Base-by-base conservation (phyloP, 2,797 vertebrate species). In the Chaetophractus vellerosus region DNA sequence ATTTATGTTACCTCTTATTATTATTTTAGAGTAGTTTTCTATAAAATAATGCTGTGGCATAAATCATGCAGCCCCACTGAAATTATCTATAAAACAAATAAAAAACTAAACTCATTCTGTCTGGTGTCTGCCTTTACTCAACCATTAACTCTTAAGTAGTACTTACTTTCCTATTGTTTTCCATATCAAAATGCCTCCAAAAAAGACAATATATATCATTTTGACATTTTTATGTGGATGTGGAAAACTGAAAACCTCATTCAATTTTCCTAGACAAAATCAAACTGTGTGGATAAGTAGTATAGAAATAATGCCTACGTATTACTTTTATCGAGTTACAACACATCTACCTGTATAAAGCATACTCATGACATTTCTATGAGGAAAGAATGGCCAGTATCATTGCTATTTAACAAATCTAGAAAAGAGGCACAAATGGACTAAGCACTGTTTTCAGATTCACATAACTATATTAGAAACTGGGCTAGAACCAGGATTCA, bases 221-320 rank as follows among this genome's bases (percentile, higher is more conserved):
- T 31, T 90, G 52, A 85, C 66, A 88, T 52, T 64, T 93, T 81
- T 91, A 87, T 63, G n/a, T 84, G 31, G 57, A 26, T 57, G 33
- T 93, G 45, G n/a, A 76, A 90, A 94, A 80, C 21, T 18, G 52
- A 94, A 95, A 96, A 45, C 9, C 4, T 87, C 55, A 88, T 71
- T 94, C 33, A 52, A 16, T 80, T 93, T 92, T 76, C 23, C 45
- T 69, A 33, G 63, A 21, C 4, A 50, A 86, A 89, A 84, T 93
- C 36, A 82, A 84, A 19, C 74, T 36, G n/a, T 57, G 38, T 52
- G 5, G 48, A 33, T 89, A 72, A 84, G 45, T 85, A 80, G 76
- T 79, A 69, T 0, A 78, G 33, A 93, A 95, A 71, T 80, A 71
- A 81, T 90, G 26, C 7, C 9, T 81, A 69, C 5, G 23, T 48